Conservation (phyloP, 2,888 invertebrate species). For the Dicranocentrus wangi region DNA sequence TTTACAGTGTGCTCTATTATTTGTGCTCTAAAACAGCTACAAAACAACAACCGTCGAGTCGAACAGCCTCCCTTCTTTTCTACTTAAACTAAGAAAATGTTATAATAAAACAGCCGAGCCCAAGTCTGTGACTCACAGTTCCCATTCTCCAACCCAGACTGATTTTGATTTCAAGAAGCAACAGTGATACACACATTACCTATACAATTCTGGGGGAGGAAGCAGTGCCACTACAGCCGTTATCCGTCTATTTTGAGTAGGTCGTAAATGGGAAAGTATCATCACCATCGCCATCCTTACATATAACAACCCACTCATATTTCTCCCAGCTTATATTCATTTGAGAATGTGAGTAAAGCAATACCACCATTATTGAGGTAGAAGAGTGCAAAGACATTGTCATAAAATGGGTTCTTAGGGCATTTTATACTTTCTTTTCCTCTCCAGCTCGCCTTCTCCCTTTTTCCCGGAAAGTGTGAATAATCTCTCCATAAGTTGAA, state of each 20-base stretch:
- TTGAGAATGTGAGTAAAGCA: conserved; percentile 21
- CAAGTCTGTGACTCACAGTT: too few relatives aligned
- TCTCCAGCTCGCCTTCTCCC: background rate
- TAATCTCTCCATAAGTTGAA: conserved; percentile 63
- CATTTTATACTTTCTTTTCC: conserved; percentile 61
- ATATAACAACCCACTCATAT: conserved; percentile 5
- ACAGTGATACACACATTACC: conserved; percentile 17
- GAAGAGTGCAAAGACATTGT: conserved; percentile 69
- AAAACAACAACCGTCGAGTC: too few relatives aligned
- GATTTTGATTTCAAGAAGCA: conserved; percentile 37
- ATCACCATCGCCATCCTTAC: conserved; percentile 56
- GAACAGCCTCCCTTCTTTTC: too few relatives aligned
- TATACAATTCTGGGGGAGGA: too few relatives aligned
- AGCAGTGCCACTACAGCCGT: too few relatives aligned
- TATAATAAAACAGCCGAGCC: too few relatives aligned
- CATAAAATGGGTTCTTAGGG: conserved; percentile 68
- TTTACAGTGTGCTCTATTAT: too few relatives aligned
- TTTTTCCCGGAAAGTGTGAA: conserved; percentile 65
- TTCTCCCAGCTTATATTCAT: conserved; percentile 62
- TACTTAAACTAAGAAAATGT: too few relatives aligned
- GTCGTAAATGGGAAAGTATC: conserved; percentile 71
- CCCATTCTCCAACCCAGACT: too few relatives aligned
- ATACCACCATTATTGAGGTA: background rate
- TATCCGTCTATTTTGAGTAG: conserved; percentile 68
- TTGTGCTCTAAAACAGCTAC: too few relatives aligned